phyloP scores from a whole-genome alignment of 1,140 invertebrate genomes.

The Leucophenga varia region DNA sequence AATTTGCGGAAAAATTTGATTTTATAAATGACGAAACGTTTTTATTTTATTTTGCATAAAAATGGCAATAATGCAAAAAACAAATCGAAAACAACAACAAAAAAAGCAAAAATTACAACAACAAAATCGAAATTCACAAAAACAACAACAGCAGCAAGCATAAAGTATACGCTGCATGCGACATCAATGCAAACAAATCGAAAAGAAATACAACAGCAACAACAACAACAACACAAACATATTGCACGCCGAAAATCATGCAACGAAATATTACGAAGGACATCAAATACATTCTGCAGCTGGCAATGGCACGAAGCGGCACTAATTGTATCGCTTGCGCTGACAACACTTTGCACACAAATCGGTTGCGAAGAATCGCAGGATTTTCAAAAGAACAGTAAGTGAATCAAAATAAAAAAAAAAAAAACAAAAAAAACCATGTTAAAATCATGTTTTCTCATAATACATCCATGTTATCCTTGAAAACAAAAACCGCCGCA shows the following conservation, averaged over 20 bases:
- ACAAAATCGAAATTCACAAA: constrained; percentile 20
- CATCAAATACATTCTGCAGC: constrained; percentile 21
- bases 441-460: too few relatives aligned
- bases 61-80: constrained; percentile 38
- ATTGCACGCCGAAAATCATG: constrained; percentile 41
- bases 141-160: constrained; percentile 14
- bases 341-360: constrained; percentile 27
- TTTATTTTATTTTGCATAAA: constrained; percentile 28
- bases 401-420: constrained; percentile 22
- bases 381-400: constrained; percentile 55
- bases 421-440: too few relatives aligned
- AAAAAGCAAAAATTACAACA: constrained; percentile 3
- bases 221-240: constrained; percentile 13
- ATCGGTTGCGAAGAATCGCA: constrained; percentile 35
- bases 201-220: constrained; percentile 13
- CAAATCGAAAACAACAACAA: too few relatives aligned
- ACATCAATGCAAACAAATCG: constrained; percentile 11
- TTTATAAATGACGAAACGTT: constrained; percentile 47
- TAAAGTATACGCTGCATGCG: constrained; percentile 1
- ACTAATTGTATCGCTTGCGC: constrained; percentile 17
- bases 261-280: neutral
- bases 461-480: too few relatives aligned
- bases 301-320: neutral
- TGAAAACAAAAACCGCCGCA: too few relatives aligned
- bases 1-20: too few relatives aligned